These are phyloP conservation scores for Cirrhinus molitorella DNA, from an alignment of 2,797 vertebrate species.

Conservation along the genomic window DNA sequence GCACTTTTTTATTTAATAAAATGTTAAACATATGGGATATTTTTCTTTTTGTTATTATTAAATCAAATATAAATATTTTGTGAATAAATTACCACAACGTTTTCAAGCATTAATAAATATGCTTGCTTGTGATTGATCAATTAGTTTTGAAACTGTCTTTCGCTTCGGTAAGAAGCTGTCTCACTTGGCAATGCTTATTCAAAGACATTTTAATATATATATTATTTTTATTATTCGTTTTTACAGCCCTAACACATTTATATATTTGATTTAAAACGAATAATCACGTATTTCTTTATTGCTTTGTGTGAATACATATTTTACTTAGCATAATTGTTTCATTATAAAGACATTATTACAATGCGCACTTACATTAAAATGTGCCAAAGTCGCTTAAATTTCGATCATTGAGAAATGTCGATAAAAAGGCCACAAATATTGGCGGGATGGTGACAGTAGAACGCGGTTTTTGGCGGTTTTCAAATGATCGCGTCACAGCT, in stretches of 20 bases:
- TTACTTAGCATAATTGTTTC: background rate
- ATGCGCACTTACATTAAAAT: background rate
- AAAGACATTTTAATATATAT: background rate
- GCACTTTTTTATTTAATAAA: slow-evolving; percentile 90
- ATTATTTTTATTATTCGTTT: background rate
- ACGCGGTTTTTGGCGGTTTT: slow-evolving; percentile 29
- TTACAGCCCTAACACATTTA: background rate
- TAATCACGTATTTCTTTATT: background rate
- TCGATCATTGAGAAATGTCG: background rate
- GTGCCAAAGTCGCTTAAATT: background rate
- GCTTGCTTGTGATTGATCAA: background rate
- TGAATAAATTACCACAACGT: background rate
- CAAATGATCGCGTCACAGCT: slow-evolving; percentile 46
- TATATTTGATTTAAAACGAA: background rate
- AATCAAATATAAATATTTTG: slow-evolving; percentile 15
- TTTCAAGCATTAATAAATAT: background rate
- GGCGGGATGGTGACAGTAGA: background rate
- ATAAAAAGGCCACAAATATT: background rate
- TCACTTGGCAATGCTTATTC: background rate
- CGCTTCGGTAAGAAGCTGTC: background rate
- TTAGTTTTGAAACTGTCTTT: background rate
- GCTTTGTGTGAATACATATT: background rate
- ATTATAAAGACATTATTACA: background rate
- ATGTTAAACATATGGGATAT: slow-evolving; percentile 71
- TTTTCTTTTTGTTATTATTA: slow-evolving; percentile 41